Conservation (phyloP, 1,140 invertebrate genomes). For the Caenorhabditis latens region DNA sequence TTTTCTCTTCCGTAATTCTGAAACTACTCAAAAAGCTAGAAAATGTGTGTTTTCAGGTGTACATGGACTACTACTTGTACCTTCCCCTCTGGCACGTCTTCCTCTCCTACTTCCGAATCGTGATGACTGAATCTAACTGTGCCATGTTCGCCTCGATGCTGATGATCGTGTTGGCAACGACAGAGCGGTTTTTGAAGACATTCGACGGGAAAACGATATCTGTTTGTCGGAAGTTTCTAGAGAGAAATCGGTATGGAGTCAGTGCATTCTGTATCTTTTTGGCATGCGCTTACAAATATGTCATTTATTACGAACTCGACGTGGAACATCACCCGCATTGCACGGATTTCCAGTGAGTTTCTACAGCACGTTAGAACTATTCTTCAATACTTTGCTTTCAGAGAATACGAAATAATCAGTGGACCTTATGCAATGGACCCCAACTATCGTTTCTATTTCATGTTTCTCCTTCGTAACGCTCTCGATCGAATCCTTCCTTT, state of each 20-base stretch:
- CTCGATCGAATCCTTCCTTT: slow-evolving; percentile 73
- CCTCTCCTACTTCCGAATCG: slow-evolving; percentile 73
- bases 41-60: slow-evolving; percentile 66
- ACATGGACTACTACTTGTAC: slow-evolving; percentile 71
- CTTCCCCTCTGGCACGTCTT: slow-evolving; percentile 74
- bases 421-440: slow-evolving; percentile 60
- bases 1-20: no score
- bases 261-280: slow-evolving; percentile 67
- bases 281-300: slow-evolving; percentile 72
- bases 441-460: slow-evolving; percentile 73
- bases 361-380: neutral
- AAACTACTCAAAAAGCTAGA: no score
- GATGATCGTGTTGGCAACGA: slow-evolving; percentile 73
- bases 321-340: slow-evolving; percentile 71
- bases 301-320: slow-evolving; percentile 74
- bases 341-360: slow-evolving; percentile 64
- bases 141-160: slow-evolving; percentile 77
- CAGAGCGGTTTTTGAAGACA: slow-evolving; percentile 74
- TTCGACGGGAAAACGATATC: slow-evolving; percentile 68
- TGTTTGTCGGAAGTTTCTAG: slow-evolving; percentile 70
- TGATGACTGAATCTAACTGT: slow-evolving; percentile 70
- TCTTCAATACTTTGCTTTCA: slow-evolving; percentile 29
- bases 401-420: slow-evolving; percentile 68
- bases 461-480: slow-evolving; percentile 73
- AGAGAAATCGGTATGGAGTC: slow-evolving; percentile 70